Conservation (phyloP, 92 coral and sea anemone species). For the Metridium senile region DNA sequence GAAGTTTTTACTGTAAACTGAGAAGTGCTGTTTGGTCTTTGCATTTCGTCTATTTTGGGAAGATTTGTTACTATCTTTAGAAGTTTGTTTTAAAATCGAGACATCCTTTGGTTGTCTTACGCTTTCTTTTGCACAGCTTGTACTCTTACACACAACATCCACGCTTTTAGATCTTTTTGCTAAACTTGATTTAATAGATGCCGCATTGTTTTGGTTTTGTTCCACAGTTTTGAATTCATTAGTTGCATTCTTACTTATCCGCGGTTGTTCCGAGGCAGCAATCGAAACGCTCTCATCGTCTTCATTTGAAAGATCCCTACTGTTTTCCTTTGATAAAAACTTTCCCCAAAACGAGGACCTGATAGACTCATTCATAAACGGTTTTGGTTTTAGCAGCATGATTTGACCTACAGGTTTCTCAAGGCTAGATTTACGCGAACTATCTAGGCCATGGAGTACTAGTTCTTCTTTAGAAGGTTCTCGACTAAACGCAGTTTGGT, state of each 20-base stretch:
- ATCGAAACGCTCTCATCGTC: background rate
- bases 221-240: background rate
- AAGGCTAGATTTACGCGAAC: constrained; percentile 21
- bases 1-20: constrained; percentile 56
- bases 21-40: constrained; percentile 26
- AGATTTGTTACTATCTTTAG: constrained; percentile 2
- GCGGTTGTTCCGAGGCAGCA: background rate
- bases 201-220: background rate
- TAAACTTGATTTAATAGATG: background rate
- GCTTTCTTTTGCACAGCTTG: constrained; percentile 10
- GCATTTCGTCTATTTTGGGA: constrained; percentile 19
- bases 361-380: constrained; percentile 1
- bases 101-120: background rate
- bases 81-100: background rate
- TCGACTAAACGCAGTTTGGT: constrained; percentile 14
- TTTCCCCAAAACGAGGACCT: constrained; percentile 21
- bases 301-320: background rate
- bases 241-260: background rate
- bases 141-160: background rate
- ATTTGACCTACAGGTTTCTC: constrained; percentile 19
- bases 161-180: constrained; percentile 20
- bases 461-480: constrained; percentile 19
- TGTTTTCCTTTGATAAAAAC: constrained; percentile 10
- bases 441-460: background rate
- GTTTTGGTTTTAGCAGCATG: constrained; percentile 20